Base-by-base conservation (phyloP, 2,113 vertebrate species). In the Lutjanus erythropterus region DNA sequence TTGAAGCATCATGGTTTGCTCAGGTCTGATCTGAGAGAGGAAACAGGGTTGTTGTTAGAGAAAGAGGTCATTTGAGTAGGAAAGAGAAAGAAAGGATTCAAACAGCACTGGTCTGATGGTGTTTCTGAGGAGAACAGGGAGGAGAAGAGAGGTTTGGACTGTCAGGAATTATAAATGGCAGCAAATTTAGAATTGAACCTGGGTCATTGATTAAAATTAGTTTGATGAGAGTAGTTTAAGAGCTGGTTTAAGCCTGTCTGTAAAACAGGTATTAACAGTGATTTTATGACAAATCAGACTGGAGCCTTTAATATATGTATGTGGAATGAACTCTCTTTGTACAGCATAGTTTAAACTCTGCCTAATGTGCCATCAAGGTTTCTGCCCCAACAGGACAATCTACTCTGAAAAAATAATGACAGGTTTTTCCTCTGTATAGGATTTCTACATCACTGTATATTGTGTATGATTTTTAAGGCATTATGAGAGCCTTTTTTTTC, bases 401-500 rank as follows among this genome's bases (percentile, higher is more conserved):
- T 21, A 2, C 35, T 19, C 53, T 53, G 27, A 75, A 37, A 41
- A 31, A 52, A 15, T 14, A 5, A 23, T 44, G 10, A 44, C n/a
- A 49, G 9, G 53, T 27, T 25, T 95, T 95, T 93, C 95, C 94
- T 65, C 31, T 80, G 39, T 74, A 29, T 33, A 69, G 21, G 25
- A 62, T 68, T 55, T 85, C 88, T 68, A 50, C 89, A 71, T 92
- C 74, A 78, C 80, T 95, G 94, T 94, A 92, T 49, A 66, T 59
- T 91, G 94, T 96, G 92, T 97, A 95, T 92, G 91, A 94, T n/a
- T 97, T 97, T 73, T 91, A 95, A 65, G 95, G 94, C 93, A 94
- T 97, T 97, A 96, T 92, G 92, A 95, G 15, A 68, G 50, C 12
- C 50, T 25, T 95, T 96, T 95, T 96, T 97, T 97, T 96, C 95